phyloP scores from a whole-genome alignment of 23 tunicate species.

The Pegea sp. region DNA sequence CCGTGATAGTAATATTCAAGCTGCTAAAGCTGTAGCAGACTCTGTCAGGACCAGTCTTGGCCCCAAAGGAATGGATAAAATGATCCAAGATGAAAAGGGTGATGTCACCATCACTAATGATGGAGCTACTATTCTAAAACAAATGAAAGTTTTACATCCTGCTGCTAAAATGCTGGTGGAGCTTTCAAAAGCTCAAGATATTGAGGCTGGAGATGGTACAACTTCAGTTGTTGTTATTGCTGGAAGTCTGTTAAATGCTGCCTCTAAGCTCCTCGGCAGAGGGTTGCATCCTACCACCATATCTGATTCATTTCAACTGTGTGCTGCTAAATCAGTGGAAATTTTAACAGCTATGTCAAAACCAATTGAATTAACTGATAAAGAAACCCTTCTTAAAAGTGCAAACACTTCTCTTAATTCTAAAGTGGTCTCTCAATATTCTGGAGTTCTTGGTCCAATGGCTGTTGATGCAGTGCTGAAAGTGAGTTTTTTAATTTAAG shows the following conservation, averaged over 20 bases:
- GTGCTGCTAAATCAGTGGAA: constrained; percentile 74
- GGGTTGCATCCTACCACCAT: constrained; percentile 91
- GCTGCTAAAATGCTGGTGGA: constrained; percentile 98
- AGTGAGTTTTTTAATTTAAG: constrained; percentile 7
- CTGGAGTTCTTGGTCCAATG: constrained; percentile 73
- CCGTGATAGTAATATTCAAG: constrained; percentile 84
- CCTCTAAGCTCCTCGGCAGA: constrained; percentile 59
- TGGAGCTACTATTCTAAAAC: constrained; percentile 94
- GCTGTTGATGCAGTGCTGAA: constrained; percentile 85
- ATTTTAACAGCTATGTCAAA: constrained; percentile 49
- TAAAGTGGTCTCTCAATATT: constrained; percentile 87
- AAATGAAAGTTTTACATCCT: constrained; percentile 97
- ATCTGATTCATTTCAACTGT: constrained; percentile 82
- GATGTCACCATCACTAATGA: constrained; percentile 99
- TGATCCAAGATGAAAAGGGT: constrained; percentile 93
- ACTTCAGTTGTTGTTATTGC: constrained; percentile 92
- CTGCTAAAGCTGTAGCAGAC: constrained; percentile 99
- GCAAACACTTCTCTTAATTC: constrained; percentile 91
- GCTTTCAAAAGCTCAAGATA: constrained; percentile 91
- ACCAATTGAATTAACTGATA: constrained; percentile 56
- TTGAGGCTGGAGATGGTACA: constrained; percentile 99
- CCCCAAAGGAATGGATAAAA: constrained; percentile 99
- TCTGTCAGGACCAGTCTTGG: constrained; percentile 91
- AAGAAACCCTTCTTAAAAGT: constrained; percentile 60
- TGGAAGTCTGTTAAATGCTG: constrained; percentile 81